Percentiles rank a stretch among this genome's conserved stretches.
Evolutionary conservation across 2,113 vertebrate genomes (phyloP).

Genomic region (Aplodontia rufa): DNA sequence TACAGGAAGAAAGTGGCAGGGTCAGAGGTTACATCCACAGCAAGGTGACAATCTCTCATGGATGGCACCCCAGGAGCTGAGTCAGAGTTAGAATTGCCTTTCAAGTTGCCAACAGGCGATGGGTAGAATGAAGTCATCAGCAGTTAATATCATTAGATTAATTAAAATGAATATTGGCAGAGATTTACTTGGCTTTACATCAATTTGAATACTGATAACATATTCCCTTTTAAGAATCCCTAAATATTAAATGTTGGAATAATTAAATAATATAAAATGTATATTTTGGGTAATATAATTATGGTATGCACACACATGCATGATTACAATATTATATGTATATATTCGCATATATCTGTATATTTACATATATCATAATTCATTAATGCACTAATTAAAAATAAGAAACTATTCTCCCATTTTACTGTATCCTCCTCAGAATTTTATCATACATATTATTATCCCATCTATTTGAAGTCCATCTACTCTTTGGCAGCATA

Average conservation of each 20-base stretch:
- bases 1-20: constrained; percentile 80
- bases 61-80: constrained; percentile 76
- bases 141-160: constrained; percentile 83
- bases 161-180: constrained; percentile 85
- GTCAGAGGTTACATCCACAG: constrained; percentile 82
- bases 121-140: constrained; percentile 80
- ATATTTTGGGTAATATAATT: background rate
- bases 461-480: constrained; percentile 43
- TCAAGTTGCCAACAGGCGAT: constrained; percentile 78
- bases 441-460: constrained; percentile 16
- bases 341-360: too few species aligned
- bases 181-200: constrained; percentile 79
- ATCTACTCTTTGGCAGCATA: constrained; percentile 30
- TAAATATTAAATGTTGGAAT: constrained; percentile 75
- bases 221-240: constrained; percentile 67
- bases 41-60: constrained; percentile 81
- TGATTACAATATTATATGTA: too few species aligned
- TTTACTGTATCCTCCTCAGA: constrained; percentile 28
- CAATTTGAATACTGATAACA: constrained; percentile 76
- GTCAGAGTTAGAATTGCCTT: constrained; percentile 84
- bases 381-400: constrained; percentile 25
- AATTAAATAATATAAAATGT: constrained; percentile 62
- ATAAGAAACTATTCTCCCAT: constrained; percentile 49
- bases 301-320: background rate
- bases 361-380: constrained; percentile 7